Evolutionary conservation across 2,888 invertebrate genomes (phyloP).

Genomic region (Trachelus tabidus): DNA sequence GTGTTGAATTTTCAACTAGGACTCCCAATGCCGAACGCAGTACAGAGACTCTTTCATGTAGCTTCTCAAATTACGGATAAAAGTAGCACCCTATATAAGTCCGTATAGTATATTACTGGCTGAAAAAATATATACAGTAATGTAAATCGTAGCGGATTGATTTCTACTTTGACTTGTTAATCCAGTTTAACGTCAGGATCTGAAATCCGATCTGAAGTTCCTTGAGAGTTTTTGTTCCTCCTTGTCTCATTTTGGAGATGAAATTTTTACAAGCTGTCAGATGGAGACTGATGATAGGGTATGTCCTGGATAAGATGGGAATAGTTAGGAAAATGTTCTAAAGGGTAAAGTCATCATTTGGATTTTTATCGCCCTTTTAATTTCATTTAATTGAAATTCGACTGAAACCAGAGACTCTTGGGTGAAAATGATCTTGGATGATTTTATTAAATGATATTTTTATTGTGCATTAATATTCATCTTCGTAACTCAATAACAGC

Average conservation of each 20-base stretch:
- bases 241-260: too few relatives aligned
- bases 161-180: background rate
- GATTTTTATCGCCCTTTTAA: background rate
- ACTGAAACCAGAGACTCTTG: background rate
- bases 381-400: background rate
- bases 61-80: background rate
- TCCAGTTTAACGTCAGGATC: background rate
- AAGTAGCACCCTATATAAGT: background rate
- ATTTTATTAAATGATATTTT: conserved; percentile 11
- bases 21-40: background rate
- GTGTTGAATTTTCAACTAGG: background rate
- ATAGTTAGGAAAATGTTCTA: too few relatives aligned
- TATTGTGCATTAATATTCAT: background rate
- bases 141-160: background rate
- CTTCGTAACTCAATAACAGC: conserved; percentile 41
- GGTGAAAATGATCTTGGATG: background rate
- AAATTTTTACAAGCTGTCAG: too few relatives aligned
- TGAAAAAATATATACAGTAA: background rate
- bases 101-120: background rate
- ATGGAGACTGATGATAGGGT: too few relatives aligned
- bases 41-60: background rate
- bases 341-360: too few relatives aligned
- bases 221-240: background rate
- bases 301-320: too few relatives aligned
- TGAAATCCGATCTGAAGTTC: background rate